Base-by-base conservation (phyloP, 2,113 vertebrate genomes). In the Cebus imitator region DNA sequence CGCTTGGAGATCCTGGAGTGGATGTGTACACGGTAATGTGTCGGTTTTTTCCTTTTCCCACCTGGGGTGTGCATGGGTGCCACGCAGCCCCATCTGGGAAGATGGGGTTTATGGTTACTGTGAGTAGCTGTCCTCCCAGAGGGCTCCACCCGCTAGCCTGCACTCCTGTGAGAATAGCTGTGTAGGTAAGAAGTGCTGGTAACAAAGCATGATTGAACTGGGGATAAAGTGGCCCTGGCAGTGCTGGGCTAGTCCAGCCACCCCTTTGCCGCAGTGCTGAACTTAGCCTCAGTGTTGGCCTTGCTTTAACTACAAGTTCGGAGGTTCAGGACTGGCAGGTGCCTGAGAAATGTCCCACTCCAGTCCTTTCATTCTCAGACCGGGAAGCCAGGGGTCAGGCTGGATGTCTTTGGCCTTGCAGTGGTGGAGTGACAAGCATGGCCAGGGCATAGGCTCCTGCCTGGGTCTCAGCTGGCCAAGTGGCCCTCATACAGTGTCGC, bases 1-100 rank as follows among this genome's bases (percentile, higher is more conserved):
- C 99, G 99, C 93, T 98, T 99, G 11, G 98, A 99, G 80, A 99
- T 99, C 45, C 98, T 99, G 92, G 97, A 99, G 13, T 99, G 99
- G 99, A 98, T 99, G 87, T 99, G 98, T 95, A 90, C 86, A 97
- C 98, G 99, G 99, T 99, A 98, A 97, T 10, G 2, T 40, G 7
- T 20, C 61, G 9, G 27, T 16, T 64, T 94, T 57, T 43, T 95
- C 16, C n/a, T 82, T 21, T 57, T 75, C 5, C 6, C 0, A 5
- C 12, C 7, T 23, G 20, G 37, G 37, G 16, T 79, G 9, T 58
- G 18, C 32, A 6, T 43, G 6, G 48, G 35, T 2, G 23, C 75
- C 80, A 55, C 18, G 66, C 43, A 87, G 13, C 52, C 18, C 18
- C 48, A 55, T 43, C 58, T 75, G 18, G 43, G 27, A 16, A 37